These are phyloP conservation scores for Poliocrania exsul DNA, from an alignment of 2,797 vertebrate species.

Conservation along the genomic window DNA sequence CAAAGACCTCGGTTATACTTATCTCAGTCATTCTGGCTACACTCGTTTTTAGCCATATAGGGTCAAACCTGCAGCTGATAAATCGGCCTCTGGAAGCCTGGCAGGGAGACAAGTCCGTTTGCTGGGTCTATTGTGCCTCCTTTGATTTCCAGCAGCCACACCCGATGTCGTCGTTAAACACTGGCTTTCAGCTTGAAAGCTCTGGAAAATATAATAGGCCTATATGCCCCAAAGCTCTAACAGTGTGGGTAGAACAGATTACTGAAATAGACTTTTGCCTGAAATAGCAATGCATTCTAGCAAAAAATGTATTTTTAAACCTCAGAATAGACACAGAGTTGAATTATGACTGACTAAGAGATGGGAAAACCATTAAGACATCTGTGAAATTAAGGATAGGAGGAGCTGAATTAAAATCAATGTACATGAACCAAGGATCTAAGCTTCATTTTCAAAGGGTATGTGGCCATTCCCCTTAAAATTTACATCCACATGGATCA, in stretches of 20 bases:
- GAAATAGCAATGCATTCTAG: conserved; percentile 21
- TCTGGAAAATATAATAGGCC: conserved; percentile 55
- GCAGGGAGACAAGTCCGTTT: conserved; percentile 64
- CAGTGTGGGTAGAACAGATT: conserved; percentile 46
- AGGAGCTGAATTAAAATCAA: background rate
- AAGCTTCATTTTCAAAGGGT: background rate
- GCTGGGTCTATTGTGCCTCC: conserved; percentile 55
- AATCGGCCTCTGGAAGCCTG: conserved; percentile 60
- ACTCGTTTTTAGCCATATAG: conserved; percentile 59
- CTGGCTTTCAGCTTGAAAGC: conserved; percentile 52
- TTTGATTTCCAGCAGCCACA: conserved; percentile 69
- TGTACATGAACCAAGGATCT: background rate
- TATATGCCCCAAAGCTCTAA: conserved; percentile 25
- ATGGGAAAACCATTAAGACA: background rate
- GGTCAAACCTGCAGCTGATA: conserved; percentile 66
- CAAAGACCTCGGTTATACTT: conserved; percentile 66
- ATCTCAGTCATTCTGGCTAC: conserved; percentile 62
- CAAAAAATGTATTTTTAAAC: conserved; percentile 43
- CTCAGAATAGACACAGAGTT: conserved; percentile 6
- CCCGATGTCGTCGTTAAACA: conserved; percentile 52
- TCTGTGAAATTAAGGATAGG: background rate
- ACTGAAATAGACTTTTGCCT: conserved; percentile 27
- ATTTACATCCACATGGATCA: background rate
- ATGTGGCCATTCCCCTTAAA: background rate
- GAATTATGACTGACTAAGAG: background rate